A percentile compares a stretch with the other conserved stretches of the same genome.
Conservation (phyloP, 35 echinoderm and acorn worm species). For the Amphiura filiformis region DNA sequence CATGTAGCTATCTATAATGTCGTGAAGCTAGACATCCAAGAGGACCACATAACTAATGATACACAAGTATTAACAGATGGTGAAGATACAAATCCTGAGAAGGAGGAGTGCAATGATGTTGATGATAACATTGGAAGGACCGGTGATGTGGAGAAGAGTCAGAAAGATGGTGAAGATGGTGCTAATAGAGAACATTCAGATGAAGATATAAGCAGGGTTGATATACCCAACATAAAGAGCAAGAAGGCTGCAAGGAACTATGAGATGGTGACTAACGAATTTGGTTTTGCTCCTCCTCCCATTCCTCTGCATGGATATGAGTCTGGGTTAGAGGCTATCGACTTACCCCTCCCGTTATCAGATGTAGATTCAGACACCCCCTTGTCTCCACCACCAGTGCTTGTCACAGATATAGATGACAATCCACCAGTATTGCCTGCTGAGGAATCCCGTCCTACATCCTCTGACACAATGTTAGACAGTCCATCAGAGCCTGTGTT, state of each 20-base stretch:
- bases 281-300: slow-evolving; percentile 41
- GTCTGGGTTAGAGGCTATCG: not conserved
- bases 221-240: no score
- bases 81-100: not conserved
- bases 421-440: not conserved
- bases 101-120: not conserved
- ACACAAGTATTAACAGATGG: not conserved
- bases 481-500: no score
- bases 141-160: not conserved
- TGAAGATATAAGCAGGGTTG: no score
- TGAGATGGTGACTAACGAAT: slow-evolving; percentile 66
- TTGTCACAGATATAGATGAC: not conserved
- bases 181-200: not conserved
- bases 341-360: not conserved
- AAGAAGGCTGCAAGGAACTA: slow-evolving; percentile 29
- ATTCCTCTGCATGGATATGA: slow-evolving; percentile 15
- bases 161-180: not conserved
- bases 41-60: not conserved
- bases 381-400: not conserved
- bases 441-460: not conserved
- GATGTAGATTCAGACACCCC: not conserved
- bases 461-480: not conserved
- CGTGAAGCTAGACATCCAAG: slow-evolving; percentile 26
- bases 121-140: slow-evolving; percentile 1
- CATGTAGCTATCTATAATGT: slow-evolving; percentile 72